phyloP scores from a whole-genome alignment of 1,140 invertebrate species.

The Campoletis sonorensis region DNA sequence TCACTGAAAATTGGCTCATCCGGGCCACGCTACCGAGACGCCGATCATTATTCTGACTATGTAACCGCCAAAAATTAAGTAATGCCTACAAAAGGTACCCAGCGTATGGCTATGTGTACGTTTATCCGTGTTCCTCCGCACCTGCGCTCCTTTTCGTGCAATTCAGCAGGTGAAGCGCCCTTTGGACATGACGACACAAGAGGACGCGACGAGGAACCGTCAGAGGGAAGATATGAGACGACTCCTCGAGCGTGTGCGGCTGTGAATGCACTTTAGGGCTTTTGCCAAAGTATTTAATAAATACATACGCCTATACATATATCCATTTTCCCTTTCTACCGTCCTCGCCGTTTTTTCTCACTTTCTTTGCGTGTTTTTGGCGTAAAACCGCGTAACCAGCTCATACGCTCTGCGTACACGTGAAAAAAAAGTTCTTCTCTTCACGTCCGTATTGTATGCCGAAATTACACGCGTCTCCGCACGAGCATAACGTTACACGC shows the following conservation, averaged over 20 bases:
- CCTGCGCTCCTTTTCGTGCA: conserved; percentile 49
- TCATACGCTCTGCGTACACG: neutral
- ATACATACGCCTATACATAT: neutral
- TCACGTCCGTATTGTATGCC: conserved; percentile 11
- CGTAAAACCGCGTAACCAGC: conserved; percentile 50
- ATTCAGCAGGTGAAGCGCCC: conserved; percentile 59
- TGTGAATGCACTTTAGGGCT: neutral
- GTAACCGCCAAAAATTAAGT: conserved; percentile 64
- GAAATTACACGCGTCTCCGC: conserved; percentile 13
- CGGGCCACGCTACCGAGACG: neutral
- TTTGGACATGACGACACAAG: conserved; percentile 31
- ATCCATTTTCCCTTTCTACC: neutral
- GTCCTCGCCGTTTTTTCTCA: neutral
- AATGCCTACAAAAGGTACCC: conserved; percentile 58
- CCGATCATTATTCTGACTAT: conserved; percentile 62
- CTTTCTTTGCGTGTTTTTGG: neutral
- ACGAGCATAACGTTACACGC: neutral
- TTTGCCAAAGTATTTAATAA: neutral
- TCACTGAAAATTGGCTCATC: neutral
- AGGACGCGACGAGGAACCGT: conserved; percentile 21
- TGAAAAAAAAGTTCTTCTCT: neutral
- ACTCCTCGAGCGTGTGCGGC: conserved; percentile 44
- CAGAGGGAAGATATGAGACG: neutral
- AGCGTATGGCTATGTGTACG: neutral
- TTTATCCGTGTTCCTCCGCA: conserved; percentile 35